Evolutionary conservation across 2,888 invertebrate species (phyloP), one percentile per base, ranked within the genome.

Genomic region (Nasonovia ribisnigri): DNA sequence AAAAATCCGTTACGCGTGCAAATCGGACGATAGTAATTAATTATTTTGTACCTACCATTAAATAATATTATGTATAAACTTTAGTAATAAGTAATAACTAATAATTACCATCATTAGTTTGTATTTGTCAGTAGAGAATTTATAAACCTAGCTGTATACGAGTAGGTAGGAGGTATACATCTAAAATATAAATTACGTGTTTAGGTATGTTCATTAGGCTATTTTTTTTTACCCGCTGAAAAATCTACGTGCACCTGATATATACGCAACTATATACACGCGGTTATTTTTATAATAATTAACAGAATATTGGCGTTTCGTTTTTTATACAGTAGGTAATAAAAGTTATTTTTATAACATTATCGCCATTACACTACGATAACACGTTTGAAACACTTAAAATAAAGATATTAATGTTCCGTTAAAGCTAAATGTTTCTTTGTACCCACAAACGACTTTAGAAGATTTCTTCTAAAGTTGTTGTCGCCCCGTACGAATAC

Each of bases 311-410:
- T 42, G 11, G 42, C 54, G 54, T 88, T 88, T 88, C 13, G 26
- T 88, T 88, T 87, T 88, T 36, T 88, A 88, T 36, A 54, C 48
- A n/a, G 43, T 24, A n/a, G n/a, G n/a, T n/a, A 54, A n/a, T 48
- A 88, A 36, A 42, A 88, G 36, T 77, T 77, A 77, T 77, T 77
- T 88, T 88, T 54, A 88, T 54, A 88, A 88, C 42, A 42, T 42
- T 29, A 42, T 54, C 10, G 54, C 42, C 54, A 54, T 36, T 13
- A 88, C 36, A 26, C 36, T 10, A 26, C 48, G 26, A 88, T 26
- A 88, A 88, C 54, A 51, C 42, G 54, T 88, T 88, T 88, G n/a
- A 24, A 42, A 88, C 36, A 36, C 42, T 54, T 36, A 88, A 88
- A 88, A 88, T 54, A 88, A 54, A 88, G 42, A 57, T 54, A 88